Percentiles rank a stretch among this genome's conserved stretches.
Conservation (phyloP, 2,888 invertebrate species). For the Micoletzkya japonica region DNA sequence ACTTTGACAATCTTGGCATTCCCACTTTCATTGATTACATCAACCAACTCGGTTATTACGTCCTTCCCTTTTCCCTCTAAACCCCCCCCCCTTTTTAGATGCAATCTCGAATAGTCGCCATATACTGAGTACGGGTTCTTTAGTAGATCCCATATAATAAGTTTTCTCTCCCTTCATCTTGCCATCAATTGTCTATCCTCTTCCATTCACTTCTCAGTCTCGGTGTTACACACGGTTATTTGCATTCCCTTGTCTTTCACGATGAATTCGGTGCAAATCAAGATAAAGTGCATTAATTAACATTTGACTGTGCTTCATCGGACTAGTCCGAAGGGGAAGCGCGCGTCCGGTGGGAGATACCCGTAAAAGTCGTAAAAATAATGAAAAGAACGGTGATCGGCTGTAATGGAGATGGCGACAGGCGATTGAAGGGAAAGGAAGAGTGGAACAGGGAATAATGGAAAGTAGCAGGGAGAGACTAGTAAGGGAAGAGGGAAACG, state of each 20-base stretch:
- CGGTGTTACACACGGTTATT: neutral
- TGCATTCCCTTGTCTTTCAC: neutral
- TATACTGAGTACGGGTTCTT: neutral
- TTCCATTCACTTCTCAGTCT: constrained; percentile 25
- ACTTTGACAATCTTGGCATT: constrained; percentile 41
- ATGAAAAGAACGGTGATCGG: neutral
- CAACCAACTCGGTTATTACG: constrained; percentile 52
- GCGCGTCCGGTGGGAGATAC: too few relatives aligned
- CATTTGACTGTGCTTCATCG: too few relatives aligned
- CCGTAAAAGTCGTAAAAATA: neutral
- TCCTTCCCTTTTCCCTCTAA: constrained; percentile 59
- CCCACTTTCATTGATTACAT: constrained; percentile 53
- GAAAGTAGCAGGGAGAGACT: too few relatives aligned
- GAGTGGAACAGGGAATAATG: too few relatives aligned
- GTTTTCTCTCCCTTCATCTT: constrained; percentile 26
- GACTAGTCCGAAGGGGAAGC: too few relatives aligned
- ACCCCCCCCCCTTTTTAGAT: too few relatives aligned
- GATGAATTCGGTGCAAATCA: neutral
- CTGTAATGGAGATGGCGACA: neutral
- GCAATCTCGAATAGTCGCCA: too few relatives aligned
- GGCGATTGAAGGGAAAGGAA: neutral
- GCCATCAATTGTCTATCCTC: constrained; percentile 26
- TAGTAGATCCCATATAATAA: neutral
- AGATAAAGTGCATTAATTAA: neutral
- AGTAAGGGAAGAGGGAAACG: neutral